Base-by-base conservation (phyloP, 2,888 invertebrate species). In the Chrysolina oricalcia region DNA sequence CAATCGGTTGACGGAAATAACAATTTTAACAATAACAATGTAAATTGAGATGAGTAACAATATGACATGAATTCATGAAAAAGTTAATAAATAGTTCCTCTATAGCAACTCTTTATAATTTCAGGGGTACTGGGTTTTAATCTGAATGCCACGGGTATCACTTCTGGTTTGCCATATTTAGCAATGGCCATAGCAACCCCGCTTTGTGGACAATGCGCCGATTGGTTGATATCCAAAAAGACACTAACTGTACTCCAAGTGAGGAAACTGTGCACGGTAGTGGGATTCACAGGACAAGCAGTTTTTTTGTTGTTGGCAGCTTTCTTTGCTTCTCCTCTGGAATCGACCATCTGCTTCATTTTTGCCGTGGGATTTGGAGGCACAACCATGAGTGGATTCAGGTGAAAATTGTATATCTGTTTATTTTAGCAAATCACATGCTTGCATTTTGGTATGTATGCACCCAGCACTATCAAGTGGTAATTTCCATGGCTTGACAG, bases 291-390 rank as follows among this genome's bases (percentile, higher is more conserved):
- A 71, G 87, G 89, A 0, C 97, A 97, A 91, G 94, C 96, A 0
- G 89, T 96, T 53, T 97, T 97, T 88, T 95, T 97, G 94, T 90
- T 96, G 71, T 90, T 92, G 0, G 95, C 96, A n/a, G 95, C 96
- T 3, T 95, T 94, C 84, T 89, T 94, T 0, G 87, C 92, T 43
- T 91, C 93, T 1, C 91, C 94, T n/a, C 19, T 67, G 0, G 73
- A 59, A n/a, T 70, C 72, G 11, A 70, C 75, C 9, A 70, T 67
- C 19, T 74, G 41, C 43, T 11, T 77, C 17, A 65, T 66, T 13
- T 11, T 75, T 11, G 70, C 69, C 9, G 70, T 62, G 1, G 56
- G 59, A 1, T 70, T 40, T 41, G 74, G 72, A 50, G 77, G 70
- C 21, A 17, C 66, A n/a, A 43, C 70, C 6, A 62, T 72, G 21